phyloP scores from a whole-genome alignment of 2,113 vertebrate species.

The Rhea americana region DNA sequence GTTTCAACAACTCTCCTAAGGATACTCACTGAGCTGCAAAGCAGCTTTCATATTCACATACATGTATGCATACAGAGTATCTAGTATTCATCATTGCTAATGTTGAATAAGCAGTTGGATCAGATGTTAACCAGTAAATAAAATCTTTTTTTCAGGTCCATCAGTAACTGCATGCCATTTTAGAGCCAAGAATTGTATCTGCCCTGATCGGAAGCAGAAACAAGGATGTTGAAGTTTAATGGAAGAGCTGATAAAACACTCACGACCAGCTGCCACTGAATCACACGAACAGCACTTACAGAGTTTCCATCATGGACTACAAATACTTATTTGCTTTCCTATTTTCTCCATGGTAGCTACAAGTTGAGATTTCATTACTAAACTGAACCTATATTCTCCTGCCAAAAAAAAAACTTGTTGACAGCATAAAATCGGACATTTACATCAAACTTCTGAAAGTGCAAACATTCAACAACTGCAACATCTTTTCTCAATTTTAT shows the following conservation, averaged over 20 bases:
- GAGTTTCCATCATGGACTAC: neutral
- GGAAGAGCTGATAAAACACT: neutral
- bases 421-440: fast-evolving
- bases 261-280: neutral
- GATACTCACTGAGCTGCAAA: neutral
- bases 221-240: neutral
- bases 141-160: neutral
- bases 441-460: neutral
- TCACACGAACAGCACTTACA: neutral
- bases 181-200: neutral
- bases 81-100: neutral
- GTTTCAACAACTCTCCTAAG: neutral
- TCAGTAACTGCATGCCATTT: fast-evolving
- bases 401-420: neutral
- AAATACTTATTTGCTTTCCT: neutral
- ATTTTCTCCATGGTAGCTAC: neutral
- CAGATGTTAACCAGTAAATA: neutral
- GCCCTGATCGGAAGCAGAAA: neutral
- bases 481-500: neutral
- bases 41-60: neutral
- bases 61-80: fast-evolving
- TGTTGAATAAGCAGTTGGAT: neutral
- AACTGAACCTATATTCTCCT: neutral
- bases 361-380: neutral
- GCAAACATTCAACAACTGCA: neutral